Evolutionary conservation across 2,888 invertebrate genomes (phyloP).

Genomic region (Noctuana brunneofusca): DNA sequence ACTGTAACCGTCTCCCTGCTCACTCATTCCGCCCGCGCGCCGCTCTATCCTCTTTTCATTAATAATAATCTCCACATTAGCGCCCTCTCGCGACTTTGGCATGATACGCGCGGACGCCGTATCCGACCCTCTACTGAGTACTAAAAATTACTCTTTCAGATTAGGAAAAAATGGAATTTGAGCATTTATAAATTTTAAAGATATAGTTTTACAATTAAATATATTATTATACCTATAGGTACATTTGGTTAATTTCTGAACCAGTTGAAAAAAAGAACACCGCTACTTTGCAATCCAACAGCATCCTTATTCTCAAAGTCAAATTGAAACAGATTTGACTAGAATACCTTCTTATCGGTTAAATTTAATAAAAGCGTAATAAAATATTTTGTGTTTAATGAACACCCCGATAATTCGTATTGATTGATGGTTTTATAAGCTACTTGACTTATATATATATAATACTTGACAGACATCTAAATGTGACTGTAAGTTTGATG

Average conservation of each 20-base stretch:
- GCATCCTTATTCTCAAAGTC: not conserved
- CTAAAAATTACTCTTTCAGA: slow-evolving; percentile 39
- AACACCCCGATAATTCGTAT: no score
- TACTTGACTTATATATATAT: no score
- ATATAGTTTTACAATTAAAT: slow-evolving; percentile 17
- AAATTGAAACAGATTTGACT: not conserved
- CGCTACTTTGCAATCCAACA: not conserved
- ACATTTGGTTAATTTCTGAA: not conserved
- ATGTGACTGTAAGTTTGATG: slow-evolving; percentile 68
- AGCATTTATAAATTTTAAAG: slow-evolving; percentile 71
- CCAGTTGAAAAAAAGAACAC: not conserved
- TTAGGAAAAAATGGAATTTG: slow-evolving; percentile 57
- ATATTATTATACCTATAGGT: no score
- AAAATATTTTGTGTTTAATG: no score
- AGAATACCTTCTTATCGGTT: not conserved
- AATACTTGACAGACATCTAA: no score
- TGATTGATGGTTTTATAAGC: no score
- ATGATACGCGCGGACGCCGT: not conserved
- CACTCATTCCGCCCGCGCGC: slow-evolving; percentile 53
- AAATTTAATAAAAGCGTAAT: no score
- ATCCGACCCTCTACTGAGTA: not conserved
- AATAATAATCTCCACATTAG: slow-evolving; percentile 6
- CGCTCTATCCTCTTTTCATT: slow-evolving; percentile 33
- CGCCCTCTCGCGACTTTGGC: not conserved
- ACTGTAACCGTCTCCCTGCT: slow-evolving; percentile 60